A percentile compares a stretch with the other conserved stretches of the same genome.
These are phyloP conservation scores for Ochotona princeps DNA, from an alignment of 2,113 vertebrate genomes.

Conservation along the genomic window DNA sequence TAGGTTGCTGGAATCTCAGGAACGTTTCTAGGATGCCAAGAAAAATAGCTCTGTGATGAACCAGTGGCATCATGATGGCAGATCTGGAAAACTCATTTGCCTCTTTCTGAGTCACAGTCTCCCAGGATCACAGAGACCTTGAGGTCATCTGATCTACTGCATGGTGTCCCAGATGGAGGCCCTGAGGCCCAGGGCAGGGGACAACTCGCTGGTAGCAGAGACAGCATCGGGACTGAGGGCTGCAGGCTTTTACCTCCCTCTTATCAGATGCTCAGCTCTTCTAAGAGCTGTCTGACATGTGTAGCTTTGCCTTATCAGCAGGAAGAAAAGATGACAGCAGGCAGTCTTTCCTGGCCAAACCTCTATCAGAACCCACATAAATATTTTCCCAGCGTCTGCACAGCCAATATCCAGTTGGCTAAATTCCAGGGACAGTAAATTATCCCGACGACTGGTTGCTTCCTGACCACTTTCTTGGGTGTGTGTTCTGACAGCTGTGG, in stretches of 20 bases:
- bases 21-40: constrained; percentile 79
- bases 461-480: constrained; percentile 84
- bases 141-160: constrained; percentile 2
- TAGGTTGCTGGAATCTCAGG: constrained; percentile 78
- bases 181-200: not conserved
- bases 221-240: not conserved
- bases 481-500: constrained; percentile 64
- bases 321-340: constrained; percentile 86
- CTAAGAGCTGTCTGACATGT: constrained; percentile 85
- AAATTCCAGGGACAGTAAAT: constrained; percentile 87
- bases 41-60: constrained; percentile 65
- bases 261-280: constrained; percentile 81
- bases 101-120: constrained; percentile 67
- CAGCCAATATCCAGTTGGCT: constrained; percentile 85
- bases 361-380: constrained; percentile 87
- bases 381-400: constrained; percentile 89
- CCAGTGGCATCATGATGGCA: constrained; percentile 77
- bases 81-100: constrained; percentile 77
- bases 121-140: constrained; percentile 41
- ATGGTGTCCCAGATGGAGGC: constrained; percentile 20
- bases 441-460: constrained; percentile 84
- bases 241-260: not conserved
- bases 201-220: constrained; percentile 41
- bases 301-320: constrained; percentile 87
- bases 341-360: constrained; percentile 85